Percentiles rank a stretch among this genome's conserved stretches.
These are phyloP conservation scores for Kuschelorhynchus macadamiae DNA, from an alignment of 2,888 invertebrate species.

Conservation along the genomic window DNA sequence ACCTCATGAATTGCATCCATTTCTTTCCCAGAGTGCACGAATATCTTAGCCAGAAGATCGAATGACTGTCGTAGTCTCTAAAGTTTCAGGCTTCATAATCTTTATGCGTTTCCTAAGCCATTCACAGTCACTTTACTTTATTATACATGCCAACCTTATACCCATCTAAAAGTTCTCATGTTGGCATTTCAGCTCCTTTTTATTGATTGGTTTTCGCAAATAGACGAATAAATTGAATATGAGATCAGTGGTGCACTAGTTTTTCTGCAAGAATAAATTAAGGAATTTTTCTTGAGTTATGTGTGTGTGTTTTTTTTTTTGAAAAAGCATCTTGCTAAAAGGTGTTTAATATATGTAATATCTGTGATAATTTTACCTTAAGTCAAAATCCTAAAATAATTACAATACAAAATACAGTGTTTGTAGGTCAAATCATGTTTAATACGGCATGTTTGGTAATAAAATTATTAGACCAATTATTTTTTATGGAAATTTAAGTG, in stretches of 20 bases:
- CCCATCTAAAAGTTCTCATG: not conserved
- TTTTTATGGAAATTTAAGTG: no score
- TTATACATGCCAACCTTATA: conserved; percentile 17
- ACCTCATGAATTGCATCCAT: conserved; percentile 23
- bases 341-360: no score
- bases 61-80: conserved; percentile 21
- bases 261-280: not conserved
- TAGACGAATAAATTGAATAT: not conserved
- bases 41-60: conserved; percentile 26
- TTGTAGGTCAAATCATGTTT: no score
- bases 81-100: conserved; percentile 26
- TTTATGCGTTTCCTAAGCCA: conserved; percentile 20
- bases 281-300: no score
- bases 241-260: not conserved
- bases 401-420: not conserved
- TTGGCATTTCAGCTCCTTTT: not conserved
- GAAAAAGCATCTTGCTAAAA: no score
- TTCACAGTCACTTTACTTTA: conserved; percentile 32
- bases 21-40: conserved; percentile 20
- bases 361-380: no score
- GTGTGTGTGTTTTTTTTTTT: no score
- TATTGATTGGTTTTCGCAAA: not conserved
- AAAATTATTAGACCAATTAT: no score
- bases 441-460: no score
- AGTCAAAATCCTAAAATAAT: no score